Evolutionary conservation across 2,113 vertebrate species (phyloP).

Genomic region (Misgurnus mizolepis): DNA sequence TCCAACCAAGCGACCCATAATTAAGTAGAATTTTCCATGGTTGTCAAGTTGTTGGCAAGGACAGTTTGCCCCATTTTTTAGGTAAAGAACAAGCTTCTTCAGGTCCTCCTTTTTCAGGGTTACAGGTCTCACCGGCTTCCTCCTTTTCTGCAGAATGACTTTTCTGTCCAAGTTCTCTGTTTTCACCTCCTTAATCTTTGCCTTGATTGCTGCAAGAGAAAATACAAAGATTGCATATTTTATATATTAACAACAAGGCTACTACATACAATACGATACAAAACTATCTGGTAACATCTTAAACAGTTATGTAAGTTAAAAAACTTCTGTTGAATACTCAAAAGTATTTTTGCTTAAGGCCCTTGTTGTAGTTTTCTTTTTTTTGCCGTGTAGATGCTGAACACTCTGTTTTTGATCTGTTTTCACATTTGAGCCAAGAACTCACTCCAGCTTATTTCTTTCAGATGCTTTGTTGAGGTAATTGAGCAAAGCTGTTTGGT

Average conservation of each 20-base stretch:
- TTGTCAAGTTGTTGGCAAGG: constrained; percentile 94
- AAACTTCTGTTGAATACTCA: not conserved
- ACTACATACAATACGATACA: too few species aligned
- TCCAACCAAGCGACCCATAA: constrained; percentile 94
- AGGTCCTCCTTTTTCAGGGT: constrained; percentile 87
- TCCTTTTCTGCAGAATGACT: constrained; percentile 87
- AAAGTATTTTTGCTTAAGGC: constrained; percentile 10
- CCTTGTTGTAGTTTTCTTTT: not conserved
- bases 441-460: constrained; percentile 38
- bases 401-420: constrained; percentile 34
- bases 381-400: not conserved
- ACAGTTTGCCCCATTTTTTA: constrained; percentile 93
- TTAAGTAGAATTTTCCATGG: constrained; percentile 82
- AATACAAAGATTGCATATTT: not conserved
- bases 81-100: constrained; percentile 86
- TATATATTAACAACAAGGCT: not conserved
- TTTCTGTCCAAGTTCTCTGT: constrained; percentile 87
- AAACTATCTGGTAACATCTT: not conserved
- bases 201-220: constrained; percentile 81
- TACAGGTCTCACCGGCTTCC: constrained; percentile 83
- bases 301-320: not conserved
- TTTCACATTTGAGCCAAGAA: constrained; percentile 36
- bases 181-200: constrained; percentile 93
- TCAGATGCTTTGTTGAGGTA: constrained; percentile 47
- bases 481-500: constrained; percentile 21